These are phyloP conservation scores for Nothobranchius furzeri DNA, from an alignment of 2,113 vertebrate genomes.

Conservation along the genomic window DNA sequence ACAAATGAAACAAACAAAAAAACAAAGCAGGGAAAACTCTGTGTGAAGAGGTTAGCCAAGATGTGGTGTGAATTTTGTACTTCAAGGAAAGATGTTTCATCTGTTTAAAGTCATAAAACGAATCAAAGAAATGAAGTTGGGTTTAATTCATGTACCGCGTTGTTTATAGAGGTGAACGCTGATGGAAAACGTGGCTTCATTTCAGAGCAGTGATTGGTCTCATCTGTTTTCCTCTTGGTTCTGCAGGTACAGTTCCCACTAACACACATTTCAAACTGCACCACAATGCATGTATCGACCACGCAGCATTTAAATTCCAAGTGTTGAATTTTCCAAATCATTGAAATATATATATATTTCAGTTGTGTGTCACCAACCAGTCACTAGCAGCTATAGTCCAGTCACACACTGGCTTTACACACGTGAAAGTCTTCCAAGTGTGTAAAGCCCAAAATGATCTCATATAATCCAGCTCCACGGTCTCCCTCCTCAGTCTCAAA, in stretches of 20 bases:
- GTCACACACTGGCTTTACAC: background rate
- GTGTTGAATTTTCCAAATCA: too few species aligned
- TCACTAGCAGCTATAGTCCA: too few species aligned
- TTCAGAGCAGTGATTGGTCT: conserved; percentile 26
- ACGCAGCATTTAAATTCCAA: too few species aligned
- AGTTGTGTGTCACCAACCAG: too few species aligned
- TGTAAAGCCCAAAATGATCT: conserved; percentile 39
- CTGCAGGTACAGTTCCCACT: conserved; percentile 23
- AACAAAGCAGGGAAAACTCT: conserved; percentile 26
- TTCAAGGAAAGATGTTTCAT: conserved; percentile 33
- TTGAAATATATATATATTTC: too few species aligned
- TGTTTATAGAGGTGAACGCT: conserved; percentile 67
- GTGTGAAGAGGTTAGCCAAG: conserved; percentile 37
- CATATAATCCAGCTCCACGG: conserved; percentile 23
- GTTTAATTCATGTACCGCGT: conserved; percentile 29
- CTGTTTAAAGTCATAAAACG: conserved; percentile 44
- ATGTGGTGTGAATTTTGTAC: conserved; percentile 38
- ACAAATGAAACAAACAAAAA: background rate
- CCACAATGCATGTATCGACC: background rate
- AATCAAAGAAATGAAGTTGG: conserved; percentile 40
- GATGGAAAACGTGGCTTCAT: conserved; percentile 54
- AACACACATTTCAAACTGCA: conserved; percentile 2
- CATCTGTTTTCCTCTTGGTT: conserved; percentile 36
- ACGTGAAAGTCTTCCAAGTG: background rate
- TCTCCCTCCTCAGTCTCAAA: conserved; percentile 40